Evolutionary conservation across 2,888 invertebrate genomes (phyloP), one percentile per base, ranked within the genome.

Genomic region (Chrysolina haemoptera): DNA sequence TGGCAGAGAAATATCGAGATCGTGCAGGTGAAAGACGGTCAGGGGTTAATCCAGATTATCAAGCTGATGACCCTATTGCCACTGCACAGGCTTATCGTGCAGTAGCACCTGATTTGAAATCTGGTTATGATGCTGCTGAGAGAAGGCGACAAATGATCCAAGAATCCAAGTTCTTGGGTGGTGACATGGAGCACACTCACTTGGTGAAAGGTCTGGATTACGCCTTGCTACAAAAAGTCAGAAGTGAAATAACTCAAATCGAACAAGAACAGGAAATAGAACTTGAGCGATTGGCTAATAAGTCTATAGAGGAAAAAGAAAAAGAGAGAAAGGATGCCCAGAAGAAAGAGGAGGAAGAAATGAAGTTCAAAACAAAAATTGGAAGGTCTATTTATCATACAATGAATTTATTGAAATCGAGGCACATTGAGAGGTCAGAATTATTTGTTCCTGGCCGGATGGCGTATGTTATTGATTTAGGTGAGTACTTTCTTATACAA

Each of bases 151-250:
- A 98, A 85, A 94, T 98, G 90, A 99, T 99, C 86, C 95, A 95
- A 86, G 99, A 99, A 89, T 99, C 99, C 0, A 99, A 99, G 89
- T 99, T 98, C 89, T 96, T 99, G 90, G 99, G 99, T 87, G 99
- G 79, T 59, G 79, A 79, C 62, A 98, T 99, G 96, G 98, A 99
- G 85, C 99, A 99, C 84, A 99, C 99, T 86, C 99, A 99, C 89
- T 97, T 99, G 91, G 99, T 99, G 82, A 99, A 99, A 89, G 99
- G 97, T 78, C 89, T 93, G 64, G 98, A 98, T 91, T 98, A 96
- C 87, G 97, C 97, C 0, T 88, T 98, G 67, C 88, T 98, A 72
- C 97, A 97, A 84, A 96, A 99, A 90, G 97, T 96, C 0, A 97
- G 97, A 63, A 97, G 97, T 78, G 99, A 99, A 88, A 96, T 98